Evolutionary conservation across 2,888 invertebrate genomes (phyloP).

Genomic region (Spodoptera picta): DNA sequence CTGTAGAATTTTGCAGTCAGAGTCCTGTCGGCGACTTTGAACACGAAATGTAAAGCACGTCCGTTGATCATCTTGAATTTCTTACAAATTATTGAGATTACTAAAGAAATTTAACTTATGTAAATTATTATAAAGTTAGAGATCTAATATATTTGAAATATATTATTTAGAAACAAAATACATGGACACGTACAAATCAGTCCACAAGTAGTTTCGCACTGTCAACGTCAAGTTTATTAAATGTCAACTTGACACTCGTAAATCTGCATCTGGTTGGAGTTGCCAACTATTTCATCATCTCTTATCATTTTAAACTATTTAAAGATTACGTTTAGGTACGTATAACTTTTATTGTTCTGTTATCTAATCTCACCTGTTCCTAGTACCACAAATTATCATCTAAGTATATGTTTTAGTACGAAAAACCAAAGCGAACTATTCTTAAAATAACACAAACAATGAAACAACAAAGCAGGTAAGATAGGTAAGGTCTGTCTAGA

Average conservation of each 20-base stretch:
- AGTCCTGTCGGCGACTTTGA: slow-evolving; percentile 97
- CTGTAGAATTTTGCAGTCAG: slow-evolving; percentile 96
- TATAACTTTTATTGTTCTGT: background rate
- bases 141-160: background rate
- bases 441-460: too few species aligned
- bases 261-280: slow-evolving; percentile 8
- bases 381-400: too few species aligned
- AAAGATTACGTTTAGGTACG: too few species aligned
- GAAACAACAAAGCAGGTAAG: too few species aligned
- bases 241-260: slow-evolving; percentile 28
- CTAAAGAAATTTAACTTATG: slow-evolving; percentile 10
- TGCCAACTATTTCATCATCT: slow-evolving; percentile 34
- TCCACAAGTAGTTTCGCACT: slow-evolving; percentile 23
- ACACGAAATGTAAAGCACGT: slow-evolving; percentile 98
- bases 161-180: background rate
- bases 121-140: background rate
- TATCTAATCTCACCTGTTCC: slow-evolving; percentile 15
- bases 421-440: too few species aligned
- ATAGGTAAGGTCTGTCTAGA: too few species aligned
- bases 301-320: slow-evolving; percentile 6
- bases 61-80: slow-evolving; percentile 88
- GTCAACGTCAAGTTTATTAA: slow-evolving; percentile 8
- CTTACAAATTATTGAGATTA: slow-evolving; percentile 47
- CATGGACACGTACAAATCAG: background rate
- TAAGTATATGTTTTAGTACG: too few species aligned